Evolutionary conservation across 2,888 invertebrate species (phyloP).

Genomic region (Lasioglossum morio): DNA sequence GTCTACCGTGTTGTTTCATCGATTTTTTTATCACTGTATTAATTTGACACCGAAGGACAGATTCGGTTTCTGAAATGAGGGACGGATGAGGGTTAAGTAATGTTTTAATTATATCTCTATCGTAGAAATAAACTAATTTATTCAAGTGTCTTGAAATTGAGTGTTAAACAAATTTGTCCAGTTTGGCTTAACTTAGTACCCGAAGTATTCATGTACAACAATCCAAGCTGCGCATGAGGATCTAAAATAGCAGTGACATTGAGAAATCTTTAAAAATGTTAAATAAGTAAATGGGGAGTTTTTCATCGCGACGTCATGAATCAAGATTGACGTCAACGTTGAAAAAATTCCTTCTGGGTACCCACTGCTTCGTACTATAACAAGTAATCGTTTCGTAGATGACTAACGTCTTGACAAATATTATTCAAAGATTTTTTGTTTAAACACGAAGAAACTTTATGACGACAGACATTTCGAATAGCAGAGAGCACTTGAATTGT

Average conservation of each 20-base stretch:
- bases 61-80: no score
- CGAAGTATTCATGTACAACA: no score
- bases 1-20: no score
- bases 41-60: no score
- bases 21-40: no score
- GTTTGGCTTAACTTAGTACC: no score
- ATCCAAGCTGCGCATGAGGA: not conserved
- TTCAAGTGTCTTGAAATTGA: not conserved
- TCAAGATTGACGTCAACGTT: not conserved
- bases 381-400: not conserved
- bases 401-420: not conserved
- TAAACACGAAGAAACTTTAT: no score
- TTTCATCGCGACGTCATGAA: not conserved
- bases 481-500: no score
- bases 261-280: not conserved
- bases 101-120: not conserved
- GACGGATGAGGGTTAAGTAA: no score
- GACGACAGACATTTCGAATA: no score
- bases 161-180: not conserved
- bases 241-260: not conserved
- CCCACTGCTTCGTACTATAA: not conserved
- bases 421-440: not conserved
- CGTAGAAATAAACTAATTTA: not conserved
- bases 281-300: not conserved
- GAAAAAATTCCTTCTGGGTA: not conserved